Evolutionary conservation across 2,797 vertebrate species (phyloP).

Genomic region (Lemur catta): DNA sequence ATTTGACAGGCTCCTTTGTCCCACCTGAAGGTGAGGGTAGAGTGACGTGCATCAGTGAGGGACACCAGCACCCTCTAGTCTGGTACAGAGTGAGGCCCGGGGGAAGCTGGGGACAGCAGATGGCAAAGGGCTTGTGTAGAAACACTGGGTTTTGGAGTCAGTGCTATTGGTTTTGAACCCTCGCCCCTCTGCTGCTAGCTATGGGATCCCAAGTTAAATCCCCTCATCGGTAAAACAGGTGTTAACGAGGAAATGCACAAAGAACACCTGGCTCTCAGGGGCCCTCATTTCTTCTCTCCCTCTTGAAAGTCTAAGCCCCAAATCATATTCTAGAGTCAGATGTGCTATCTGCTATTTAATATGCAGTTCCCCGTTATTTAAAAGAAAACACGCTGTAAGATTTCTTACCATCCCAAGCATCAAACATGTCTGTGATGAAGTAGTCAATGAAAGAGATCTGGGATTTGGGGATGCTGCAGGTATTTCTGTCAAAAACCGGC

Average conservation of each 20-base stretch:
- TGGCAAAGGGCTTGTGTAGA: background rate
- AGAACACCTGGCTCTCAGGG: background rate
- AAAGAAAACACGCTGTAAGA: background rate
- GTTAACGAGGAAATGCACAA: rapidly evolving
- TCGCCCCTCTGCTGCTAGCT: rapidly evolving
- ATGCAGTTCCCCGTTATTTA: rapidly evolving
- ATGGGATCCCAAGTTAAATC: background rate
- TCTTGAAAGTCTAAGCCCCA: background rate
- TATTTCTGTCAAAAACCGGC: slow-evolving; percentile 97
- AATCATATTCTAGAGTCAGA: background rate
- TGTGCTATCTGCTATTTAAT: rapidly evolving
- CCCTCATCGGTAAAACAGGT: background rate
- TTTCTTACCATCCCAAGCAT: slow-evolving; percentile 96
- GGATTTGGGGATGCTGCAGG: slow-evolving; percentile 97
- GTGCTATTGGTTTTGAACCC: background rate
- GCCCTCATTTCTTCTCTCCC: background rate
- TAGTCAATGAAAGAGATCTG: slow-evolving; percentile 99
- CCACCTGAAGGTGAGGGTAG: background rate
- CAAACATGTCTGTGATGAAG: slow-evolving; percentile 98
- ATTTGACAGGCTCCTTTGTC: background rate
- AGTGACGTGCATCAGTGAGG: background rate
- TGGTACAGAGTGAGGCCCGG: rapidly evolving
- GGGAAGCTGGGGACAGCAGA: background rate
- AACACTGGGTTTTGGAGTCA: no score
- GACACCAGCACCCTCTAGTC: background rate